Evolutionary conservation across 2,888 invertebrate genomes (phyloP).

Genomic region (Cephus spinipes): DNA sequence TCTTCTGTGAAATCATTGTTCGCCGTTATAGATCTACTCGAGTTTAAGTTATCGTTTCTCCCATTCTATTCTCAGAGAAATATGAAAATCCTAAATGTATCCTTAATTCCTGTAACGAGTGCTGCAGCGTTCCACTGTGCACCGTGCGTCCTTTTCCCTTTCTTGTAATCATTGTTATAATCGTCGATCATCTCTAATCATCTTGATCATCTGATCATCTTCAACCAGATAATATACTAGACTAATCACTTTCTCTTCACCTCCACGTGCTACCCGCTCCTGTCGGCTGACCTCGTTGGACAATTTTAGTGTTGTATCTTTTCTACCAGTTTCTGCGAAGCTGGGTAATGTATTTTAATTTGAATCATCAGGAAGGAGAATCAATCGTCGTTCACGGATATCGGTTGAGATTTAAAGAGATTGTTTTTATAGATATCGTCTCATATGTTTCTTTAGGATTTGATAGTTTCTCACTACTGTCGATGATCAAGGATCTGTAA

Average conservation of each 20-base stretch:
- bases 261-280: constrained; percentile 26
- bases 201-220: background rate
- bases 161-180: background rate
- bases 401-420: constrained; percentile 37
- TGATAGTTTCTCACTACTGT: background rate
- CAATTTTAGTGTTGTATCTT: constrained; percentile 8
- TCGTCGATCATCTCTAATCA: background rate
- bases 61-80: background rate
- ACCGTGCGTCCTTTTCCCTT: background rate
- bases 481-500: background rate
- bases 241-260: constrained; percentile 11
- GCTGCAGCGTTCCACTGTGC: background rate
- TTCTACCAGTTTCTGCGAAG: constrained; percentile 22
- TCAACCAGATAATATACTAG: background rate
- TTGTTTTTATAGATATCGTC: background rate
- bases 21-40: background rate
- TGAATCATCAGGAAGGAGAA: constrained; percentile 17
- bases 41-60: background rate
- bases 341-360: constrained; percentile 44
- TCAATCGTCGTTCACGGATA: constrained; percentile 27
- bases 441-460: background rate
- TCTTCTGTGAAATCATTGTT: background rate
- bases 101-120: background rate
- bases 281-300: constrained; percentile 9
- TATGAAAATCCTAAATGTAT: background rate